Percentiles rank a stretch among this genome's conserved stretches.
phyloP scores from a whole-genome alignment of 2,113 vertebrate species.

The Tauraco erythrolophus region DNA sequence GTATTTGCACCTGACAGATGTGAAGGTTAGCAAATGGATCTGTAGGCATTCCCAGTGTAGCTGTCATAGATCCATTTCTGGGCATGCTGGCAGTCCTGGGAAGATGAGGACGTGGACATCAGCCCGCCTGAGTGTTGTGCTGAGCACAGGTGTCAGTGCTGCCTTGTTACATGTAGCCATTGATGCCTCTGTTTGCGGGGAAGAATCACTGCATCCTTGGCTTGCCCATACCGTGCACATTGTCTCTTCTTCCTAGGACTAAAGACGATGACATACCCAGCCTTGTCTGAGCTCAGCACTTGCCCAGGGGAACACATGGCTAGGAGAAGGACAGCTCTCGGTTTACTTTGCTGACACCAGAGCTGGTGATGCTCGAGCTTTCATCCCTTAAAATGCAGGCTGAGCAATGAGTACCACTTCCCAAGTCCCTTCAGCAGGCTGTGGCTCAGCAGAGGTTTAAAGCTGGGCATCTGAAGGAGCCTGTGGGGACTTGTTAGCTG shows the following conservation, averaged over 20 bases:
- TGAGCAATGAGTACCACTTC: background rate
- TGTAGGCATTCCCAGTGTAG: background rate
- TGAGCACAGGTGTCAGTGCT: background rate
- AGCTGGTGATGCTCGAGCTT: background rate
- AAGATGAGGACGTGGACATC: background rate
- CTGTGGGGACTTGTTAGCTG: background rate
- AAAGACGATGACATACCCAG: background rate
- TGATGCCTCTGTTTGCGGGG: rapidly evolving
- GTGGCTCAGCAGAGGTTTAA: background rate
- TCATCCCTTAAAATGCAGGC: background rate
- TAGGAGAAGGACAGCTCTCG: background rate
- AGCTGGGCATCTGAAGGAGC: background rate
- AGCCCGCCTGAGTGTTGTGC: background rate
- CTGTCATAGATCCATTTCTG: background rate
- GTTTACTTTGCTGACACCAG: background rate
- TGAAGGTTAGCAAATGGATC: background rate
- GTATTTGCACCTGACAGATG: background rate
- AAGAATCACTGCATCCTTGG: background rate
- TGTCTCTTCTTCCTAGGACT: background rate
- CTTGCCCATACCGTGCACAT: background rate
- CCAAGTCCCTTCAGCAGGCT: background rate
- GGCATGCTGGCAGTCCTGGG: background rate
- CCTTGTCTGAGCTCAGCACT: background rate
- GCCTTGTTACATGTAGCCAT: background rate
- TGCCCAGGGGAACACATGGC: background rate